These are phyloP conservation scores for Amorpha juglandis DNA, from an alignment of 2,888 invertebrate genomes.

Conservation along the genomic window DNA sequence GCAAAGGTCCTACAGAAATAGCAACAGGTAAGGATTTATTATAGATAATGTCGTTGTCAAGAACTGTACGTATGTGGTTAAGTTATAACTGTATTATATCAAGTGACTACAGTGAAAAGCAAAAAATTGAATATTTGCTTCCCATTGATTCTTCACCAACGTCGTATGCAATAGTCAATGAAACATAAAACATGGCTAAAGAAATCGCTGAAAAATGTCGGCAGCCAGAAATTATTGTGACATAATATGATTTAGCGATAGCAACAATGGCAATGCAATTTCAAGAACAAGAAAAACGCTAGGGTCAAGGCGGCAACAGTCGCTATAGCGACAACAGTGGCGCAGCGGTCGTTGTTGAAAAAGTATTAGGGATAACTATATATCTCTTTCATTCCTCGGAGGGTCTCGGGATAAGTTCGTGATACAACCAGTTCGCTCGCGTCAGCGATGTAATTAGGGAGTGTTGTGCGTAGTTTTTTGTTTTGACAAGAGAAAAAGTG, in stretches of 20 bases:
- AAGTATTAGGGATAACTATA: no score
- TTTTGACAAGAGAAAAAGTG: no score
- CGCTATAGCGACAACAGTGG: no score
- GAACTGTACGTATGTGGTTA: not conserved
- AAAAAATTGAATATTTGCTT: not conserved
- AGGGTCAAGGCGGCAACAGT: no score
- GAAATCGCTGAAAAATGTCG: not conserved
- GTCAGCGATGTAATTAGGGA: no score
- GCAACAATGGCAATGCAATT: not conserved
- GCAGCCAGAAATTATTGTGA: not conserved
- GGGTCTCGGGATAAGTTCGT: no score
- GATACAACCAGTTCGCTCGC: no score
- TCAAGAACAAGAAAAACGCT: not conserved
- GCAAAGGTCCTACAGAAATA: not conserved
- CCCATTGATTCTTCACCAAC: not conserved
- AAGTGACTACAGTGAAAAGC: not conserved
- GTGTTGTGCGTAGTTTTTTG: no score
- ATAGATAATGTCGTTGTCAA: conserved; percentile 1
- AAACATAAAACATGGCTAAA: not conserved
- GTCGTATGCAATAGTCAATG: not conserved
- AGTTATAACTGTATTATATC: not conserved
- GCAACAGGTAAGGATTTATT: not conserved
- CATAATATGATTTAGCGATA: conserved; percentile 3
- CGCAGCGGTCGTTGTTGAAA: no score
- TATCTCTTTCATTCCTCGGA: no score